Evolutionary conservation across 2,113 vertebrate genomes (phyloP).

Genomic region (rabbit (Oryctolagus cuniculus)): mOryCun1.1 NC_091433.1:129435501-129436000

Average conservation of each 20-base stretch:
- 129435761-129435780: neutral
- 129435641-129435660: neutral
- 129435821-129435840: too few relatives aligned
- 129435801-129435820: neutral
- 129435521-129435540: neutral
- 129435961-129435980: too few relatives aligned
- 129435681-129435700: neutral
- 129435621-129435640: neutral
- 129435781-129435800: neutral
- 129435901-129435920: too few relatives aligned
- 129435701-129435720: neutral
- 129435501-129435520: neutral
- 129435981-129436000: too few relatives aligned
- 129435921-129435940: too few relatives aligned
- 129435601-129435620: neutral
- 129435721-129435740: neutral
- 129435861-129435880: too few relatives aligned
- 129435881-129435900: too few relatives aligned
- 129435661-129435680: neutral
- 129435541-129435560: neutral
- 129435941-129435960: too few relatives aligned
- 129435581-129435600: too few relatives aligned
- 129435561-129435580: neutral
- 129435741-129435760: neutral
- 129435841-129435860: too few relatives aligned